Base-by-base conservation (phyloP, 2,797 vertebrate genomes). In the Gobionotothen gibberifrons region DNA sequence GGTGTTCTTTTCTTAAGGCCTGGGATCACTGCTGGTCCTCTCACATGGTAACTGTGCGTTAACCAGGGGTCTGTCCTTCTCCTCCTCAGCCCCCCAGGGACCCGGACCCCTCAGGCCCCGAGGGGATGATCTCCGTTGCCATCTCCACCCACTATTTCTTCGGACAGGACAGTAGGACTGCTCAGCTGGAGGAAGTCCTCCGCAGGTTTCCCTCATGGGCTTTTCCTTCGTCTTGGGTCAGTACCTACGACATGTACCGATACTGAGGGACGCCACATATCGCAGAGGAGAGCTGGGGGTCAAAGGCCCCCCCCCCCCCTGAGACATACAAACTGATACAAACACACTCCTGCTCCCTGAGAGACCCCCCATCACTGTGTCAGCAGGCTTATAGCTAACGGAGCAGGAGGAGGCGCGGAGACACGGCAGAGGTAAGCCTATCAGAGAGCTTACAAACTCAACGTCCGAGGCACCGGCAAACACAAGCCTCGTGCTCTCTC, bases 191-290 rank as follows among this genome's bases (percentile, higher is more conserved):
- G 51, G 87, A 89, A 67, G 92, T 99, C 80, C 86, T 95, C 55
- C 79, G 78, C 14, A 95, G 89, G 81, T 95, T 99, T 76, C 98
- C 98, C 48, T 79, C 89, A 1, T 99, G 98, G 98, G 90, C 94
- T 0, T 98, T 98, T 72, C 94, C 96, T 22, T 98, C 97, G 0
- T 95, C 94, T 32, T 99, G 97, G 98, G 96, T 97, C 92, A 98
- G 96, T 89, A 97, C 96, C 46, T 99, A 99, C 0, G 92, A 96
- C 80, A 94, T 97, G 89, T 99, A 96, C 92, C 92, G 95, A 78
- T 98, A 97, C 93, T 96, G 90, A 95, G 77, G 26, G 66, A 59
- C 10, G 3, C 29, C 42, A 13, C 66, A 16, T 49, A 43, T 53
- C 61, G 6, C 43, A 7, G 58, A 72, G 63, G 52, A 74, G 61